These are phyloP conservation scores for Melopsittacus undulatus DNA, from an alignment of 2,797 vertebrate species.

Conservation along the genomic window DNA sequence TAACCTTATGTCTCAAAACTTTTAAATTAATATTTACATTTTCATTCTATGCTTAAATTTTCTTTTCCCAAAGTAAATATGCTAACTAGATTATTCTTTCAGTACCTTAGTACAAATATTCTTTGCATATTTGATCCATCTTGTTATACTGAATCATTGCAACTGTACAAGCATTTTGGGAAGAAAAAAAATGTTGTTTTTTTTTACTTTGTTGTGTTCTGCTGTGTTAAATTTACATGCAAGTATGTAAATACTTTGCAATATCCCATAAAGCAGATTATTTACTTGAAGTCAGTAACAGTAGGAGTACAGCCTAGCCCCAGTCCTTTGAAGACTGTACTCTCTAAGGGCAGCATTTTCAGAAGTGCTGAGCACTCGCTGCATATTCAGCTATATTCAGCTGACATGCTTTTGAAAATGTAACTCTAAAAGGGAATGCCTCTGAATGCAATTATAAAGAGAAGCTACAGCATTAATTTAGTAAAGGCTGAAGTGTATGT, in stretches of 20 bases:
- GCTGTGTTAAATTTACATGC: not conserved
- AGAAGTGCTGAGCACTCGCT: rapidly evolving
- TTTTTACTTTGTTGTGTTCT: not conserved
- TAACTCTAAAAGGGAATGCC: not conserved
- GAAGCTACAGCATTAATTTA: conserved; percentile 12
- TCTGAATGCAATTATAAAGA: conserved; percentile 11
- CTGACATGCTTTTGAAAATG: not conserved
- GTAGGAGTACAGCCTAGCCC: not conserved
- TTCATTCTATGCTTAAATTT: not conserved
- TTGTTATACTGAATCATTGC: not conserved
- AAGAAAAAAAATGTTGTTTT: not conserved
- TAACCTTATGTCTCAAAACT: conserved; percentile 29
- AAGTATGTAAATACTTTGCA: not conserved
- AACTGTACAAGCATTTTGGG: not conserved
- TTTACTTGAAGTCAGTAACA: not conserved
- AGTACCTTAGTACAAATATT: not conserved
- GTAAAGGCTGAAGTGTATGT: not conserved
- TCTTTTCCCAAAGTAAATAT: conserved; percentile 3
- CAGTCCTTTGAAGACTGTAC: not conserved
- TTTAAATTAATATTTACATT: conserved; percentile 50
- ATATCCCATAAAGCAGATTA: not conserved
- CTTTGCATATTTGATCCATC: conserved; percentile 17
- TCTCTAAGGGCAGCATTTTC: not conserved
- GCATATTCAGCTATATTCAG: not conserved
- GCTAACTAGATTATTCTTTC: conserved; percentile 16